Conservation (phyloP, 2,113 vertebrate species). For the Poicephalus gulielmi region DNA sequence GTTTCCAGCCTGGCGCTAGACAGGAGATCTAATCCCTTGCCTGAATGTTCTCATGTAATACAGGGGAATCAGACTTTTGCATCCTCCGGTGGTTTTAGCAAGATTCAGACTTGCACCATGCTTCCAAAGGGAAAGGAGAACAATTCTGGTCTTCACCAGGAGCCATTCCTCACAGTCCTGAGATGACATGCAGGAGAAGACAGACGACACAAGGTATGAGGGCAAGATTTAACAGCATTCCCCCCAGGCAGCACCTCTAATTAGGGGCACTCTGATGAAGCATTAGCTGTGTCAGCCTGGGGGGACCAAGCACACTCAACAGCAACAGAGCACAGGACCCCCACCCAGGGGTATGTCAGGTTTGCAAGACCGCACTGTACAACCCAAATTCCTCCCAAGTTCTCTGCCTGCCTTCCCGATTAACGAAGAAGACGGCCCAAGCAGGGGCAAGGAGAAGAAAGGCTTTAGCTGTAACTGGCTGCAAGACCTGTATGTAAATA, state of each 20-base stretch:
- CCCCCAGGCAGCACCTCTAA: not conserved
- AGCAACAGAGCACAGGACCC: not conserved
- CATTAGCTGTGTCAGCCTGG: not conserved
- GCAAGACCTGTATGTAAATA: not conserved
- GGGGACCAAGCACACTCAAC: not conserved
- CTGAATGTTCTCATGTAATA: not conserved
- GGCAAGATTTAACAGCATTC: not conserved
- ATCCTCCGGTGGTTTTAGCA: not conserved
- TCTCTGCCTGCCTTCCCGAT: not conserved
- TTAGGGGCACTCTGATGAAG: not conserved
- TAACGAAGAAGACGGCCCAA: not conserved
- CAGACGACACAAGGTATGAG: fast-evolving
- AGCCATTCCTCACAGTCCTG: not conserved
- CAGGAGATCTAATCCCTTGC: not conserved
- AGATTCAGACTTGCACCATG: not conserved
- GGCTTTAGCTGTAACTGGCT: not conserved
- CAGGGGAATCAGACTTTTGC: not conserved
- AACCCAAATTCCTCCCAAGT: not conserved
- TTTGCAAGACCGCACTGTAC: not conserved
- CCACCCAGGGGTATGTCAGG: not conserved
- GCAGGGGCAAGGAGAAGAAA: not conserved
- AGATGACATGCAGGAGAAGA: not conserved
- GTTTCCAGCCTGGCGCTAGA: not conserved
- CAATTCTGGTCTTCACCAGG: not conserved
- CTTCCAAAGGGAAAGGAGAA: not conserved